Evolutionary conservation across 2,888 invertebrate species (phyloP).

Genomic region (Phrixothrix hirtus): DNA sequence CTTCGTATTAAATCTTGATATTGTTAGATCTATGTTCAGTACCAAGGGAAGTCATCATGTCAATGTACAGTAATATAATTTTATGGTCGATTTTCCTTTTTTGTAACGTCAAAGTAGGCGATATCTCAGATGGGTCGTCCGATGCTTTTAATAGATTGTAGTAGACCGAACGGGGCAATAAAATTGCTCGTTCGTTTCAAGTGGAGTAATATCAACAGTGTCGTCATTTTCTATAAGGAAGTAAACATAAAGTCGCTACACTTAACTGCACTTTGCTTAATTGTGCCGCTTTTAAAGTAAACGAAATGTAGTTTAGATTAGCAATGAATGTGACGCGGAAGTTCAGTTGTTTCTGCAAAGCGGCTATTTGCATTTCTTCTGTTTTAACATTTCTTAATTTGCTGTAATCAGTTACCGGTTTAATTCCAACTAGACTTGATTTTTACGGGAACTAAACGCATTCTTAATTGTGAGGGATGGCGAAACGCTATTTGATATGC

Average conservation of each 20-base stretch:
- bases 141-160: constrained; percentile 10
- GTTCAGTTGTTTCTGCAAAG: neutral
- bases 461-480: constrained; percentile 1
- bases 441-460: neutral
- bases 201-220: neutral
- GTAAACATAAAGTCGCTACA: constrained; percentile 12
- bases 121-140: constrained; percentile 5
- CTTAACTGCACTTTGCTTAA: constrained; percentile 19
- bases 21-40: no score
- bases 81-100: neutral
- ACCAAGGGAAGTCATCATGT: no score
- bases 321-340: neutral
- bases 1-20: no score
- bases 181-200: neutral
- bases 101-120: neutral
- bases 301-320: constrained; percentile 16
- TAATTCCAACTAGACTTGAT: constrained; percentile 2
- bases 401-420: constrained; percentile 15
- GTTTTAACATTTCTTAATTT: constrained; percentile 10
- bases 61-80: neutral
- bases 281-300: constrained; percentile 20
- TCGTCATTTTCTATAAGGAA: neutral
- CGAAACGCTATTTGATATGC: constrained; percentile 1
- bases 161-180: constrained; percentile 11
- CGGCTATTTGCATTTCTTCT: constrained; percentile 14